Evolutionary conservation across 2,113 vertebrate genomes (phyloP).

Genomic region (Rhinoderma darwinii): DNA sequence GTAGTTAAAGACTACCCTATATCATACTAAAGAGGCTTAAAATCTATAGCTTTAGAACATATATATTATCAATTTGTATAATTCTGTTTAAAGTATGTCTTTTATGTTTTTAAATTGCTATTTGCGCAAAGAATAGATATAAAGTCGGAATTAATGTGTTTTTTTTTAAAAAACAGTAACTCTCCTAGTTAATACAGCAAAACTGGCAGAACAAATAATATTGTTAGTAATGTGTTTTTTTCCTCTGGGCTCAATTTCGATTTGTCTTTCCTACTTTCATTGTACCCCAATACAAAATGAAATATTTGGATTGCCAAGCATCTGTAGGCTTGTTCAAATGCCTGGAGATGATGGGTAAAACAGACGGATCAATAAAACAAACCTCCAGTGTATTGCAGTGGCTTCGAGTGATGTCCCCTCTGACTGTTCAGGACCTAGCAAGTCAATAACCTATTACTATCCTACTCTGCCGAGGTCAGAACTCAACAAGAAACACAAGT

Average conservation of each 20-base stretch:
- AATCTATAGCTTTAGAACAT: no score
- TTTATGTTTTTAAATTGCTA: background rate
- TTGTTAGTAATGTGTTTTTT: constrained; percentile 56
- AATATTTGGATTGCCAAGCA: constrained; percentile 84
- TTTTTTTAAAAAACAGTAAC: background rate
- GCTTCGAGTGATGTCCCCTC: constrained; percentile 75
- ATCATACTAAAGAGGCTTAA: background rate
- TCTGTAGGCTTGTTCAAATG: constrained; percentile 82
- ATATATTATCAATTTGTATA: no score
- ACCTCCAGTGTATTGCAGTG: constrained; percentile 78
- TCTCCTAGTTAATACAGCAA: background rate
- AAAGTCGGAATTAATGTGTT: background rate
- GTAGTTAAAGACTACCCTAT: no score
- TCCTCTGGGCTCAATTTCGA: constrained; percentile 64
- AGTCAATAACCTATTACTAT: constrained; percentile 88
- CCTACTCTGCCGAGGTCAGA: constrained; percentile 76
- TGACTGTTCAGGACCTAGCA: constrained; percentile 79
- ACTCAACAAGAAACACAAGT: constrained; percentile 71
- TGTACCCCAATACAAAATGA: constrained; percentile 80
- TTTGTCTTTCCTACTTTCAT: constrained; percentile 75
- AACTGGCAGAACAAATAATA: constrained; percentile 54
- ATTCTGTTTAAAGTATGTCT: background rate
- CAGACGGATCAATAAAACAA: constrained; percentile 83
- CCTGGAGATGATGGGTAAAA: constrained; percentile 83
- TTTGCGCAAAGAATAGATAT: no score